Percentiles rank a stretch among this genome's conserved stretches.
Evolutionary conservation across 2,797 vertebrate genomes (phyloP).

Genomic region (Bucorvus abyssinicus): DNA sequence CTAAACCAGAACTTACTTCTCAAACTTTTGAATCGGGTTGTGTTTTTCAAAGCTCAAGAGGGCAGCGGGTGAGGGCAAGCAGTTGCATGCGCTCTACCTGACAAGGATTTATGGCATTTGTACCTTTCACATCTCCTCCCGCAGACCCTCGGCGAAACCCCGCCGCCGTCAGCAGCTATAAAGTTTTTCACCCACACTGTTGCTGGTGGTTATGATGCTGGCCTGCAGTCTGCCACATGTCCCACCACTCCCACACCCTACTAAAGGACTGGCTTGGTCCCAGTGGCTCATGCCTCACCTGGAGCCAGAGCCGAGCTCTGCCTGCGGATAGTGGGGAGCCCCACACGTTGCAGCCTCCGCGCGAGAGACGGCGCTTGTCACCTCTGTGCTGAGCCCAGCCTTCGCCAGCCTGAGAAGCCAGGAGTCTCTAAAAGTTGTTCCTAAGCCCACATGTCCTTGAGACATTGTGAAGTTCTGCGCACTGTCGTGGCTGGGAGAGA

Average conservation of each 20-base stretch:
- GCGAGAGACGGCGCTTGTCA: conserved; percentile 15
- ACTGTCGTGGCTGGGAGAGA: conserved; percentile 14
- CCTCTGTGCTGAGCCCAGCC: conserved; percentile 26
- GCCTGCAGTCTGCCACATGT: background rate
- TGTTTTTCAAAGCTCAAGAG: background rate
- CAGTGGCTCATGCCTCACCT: background rate
- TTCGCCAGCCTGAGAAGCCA: conserved; percentile 46
- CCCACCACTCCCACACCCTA: background rate
- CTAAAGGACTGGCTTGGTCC: background rate
- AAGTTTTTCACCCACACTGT: background rate
- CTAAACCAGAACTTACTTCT: background rate
- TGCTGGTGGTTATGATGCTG: background rate
- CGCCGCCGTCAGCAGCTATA: background rate
- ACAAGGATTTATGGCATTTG: accelerated
- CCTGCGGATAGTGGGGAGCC: background rate
- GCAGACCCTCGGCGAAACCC: background rate
- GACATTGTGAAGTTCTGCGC: conserved; percentile 10
- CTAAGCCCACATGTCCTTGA: conserved; percentile 38
- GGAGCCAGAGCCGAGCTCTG: background rate
- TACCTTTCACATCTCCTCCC: background rate
- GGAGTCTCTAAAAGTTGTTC: conserved; percentile 39
- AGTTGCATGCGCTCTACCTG: accelerated
- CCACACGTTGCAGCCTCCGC: background rate
- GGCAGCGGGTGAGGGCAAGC: accelerated
- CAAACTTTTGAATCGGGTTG: background rate